Base-by-base conservation (phyloP, 2,113 vertebrate genomes). In the Myotis lucifugus region DNA sequence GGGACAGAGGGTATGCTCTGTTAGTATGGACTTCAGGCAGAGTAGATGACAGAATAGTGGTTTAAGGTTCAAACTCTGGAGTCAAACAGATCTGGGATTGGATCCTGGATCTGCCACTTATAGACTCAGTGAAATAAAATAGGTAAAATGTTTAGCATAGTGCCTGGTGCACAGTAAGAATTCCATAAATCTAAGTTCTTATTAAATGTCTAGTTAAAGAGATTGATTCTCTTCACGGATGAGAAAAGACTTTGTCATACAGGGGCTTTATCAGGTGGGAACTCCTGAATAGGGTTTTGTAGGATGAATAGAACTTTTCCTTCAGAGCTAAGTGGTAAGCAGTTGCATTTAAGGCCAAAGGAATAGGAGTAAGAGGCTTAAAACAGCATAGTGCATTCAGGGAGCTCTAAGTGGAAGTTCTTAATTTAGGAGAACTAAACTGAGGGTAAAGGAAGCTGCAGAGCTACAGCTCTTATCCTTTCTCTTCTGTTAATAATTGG, bases 371-470 rank as follows among this genome's bases (percentile, higher is more conserved):
- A 6, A 50, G 86, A 95, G 52, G 70, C 74, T 95, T 86, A 64
- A 87, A 78, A 93, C 79, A 86, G 83, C 19, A 9, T 14, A 2
- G 29, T 37, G 29, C 64, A n/a, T 95, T 77, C 40, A 67, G 91
- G 78, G 70, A 89, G 37, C 81, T 95, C 1, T 64, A 90, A 81
- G 77, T 83, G 42, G 85, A 96, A 56, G 48, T 73, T 94, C 79
- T 90, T 91, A 89, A 93, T 87, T 79, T 84, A 96, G 89, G 85
- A 94, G 77, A 90, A 56, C 29, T 69, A 73, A 61, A 27, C 19
- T 8, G 50, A 85, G 64, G 66, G 77, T 54, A 50, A 52, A 94
- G 91, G 73, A 92, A 76, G 86, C 93, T 40, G 13, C 7, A 17
- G 59, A 82, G 37, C 23, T 13, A 13, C 11, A 18, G 21, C 19